Percentiles rank a stretch among this genome's conserved stretches.
Evolutionary conservation across 1,140 invertebrate species (phyloP).

Genomic region (Penaeus indicus): DNA sequence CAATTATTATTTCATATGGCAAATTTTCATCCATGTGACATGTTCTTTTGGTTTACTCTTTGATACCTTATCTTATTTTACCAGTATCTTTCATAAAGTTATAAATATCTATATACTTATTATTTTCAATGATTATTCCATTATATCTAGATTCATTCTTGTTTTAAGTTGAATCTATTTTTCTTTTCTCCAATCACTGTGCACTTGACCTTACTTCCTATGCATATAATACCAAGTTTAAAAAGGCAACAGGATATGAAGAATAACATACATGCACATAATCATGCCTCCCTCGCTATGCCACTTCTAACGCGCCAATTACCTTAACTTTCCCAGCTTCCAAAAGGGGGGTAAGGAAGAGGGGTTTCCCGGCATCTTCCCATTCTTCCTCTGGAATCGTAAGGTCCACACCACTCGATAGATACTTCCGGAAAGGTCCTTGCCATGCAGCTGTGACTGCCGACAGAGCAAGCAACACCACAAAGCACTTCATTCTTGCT

Average conservation of each 20-base stretch:
- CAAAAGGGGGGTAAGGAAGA: conserved; percentile 46
- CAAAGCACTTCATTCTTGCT: not conserved
- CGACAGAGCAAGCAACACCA: not conserved
- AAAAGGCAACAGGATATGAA: not conserved
- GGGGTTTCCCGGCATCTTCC: conserved; percentile 35
- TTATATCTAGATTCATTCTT: no score
- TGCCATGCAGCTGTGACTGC: not conserved
- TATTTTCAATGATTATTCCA: no score
- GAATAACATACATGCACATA: not conserved
- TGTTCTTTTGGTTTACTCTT: no score
- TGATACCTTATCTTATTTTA: no score
- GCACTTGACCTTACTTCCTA: no score
- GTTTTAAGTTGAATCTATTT: no score
- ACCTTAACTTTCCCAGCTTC: conserved; percentile 54
- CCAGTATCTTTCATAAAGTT: no score
- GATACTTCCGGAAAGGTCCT: conserved; percentile 34
- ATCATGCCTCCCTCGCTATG: not conserved
- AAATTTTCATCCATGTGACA: not conserved
- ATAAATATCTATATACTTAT: no score
- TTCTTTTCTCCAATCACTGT: no score
- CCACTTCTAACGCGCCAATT: not conserved
- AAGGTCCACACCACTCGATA: conserved; percentile 12
- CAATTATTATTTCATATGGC: no score
- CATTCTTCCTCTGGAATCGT: not conserved
- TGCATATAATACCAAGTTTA: no score